These are phyloP conservation scores for Amblyteles armatorius DNA, from an alignment of 2,888 invertebrate genomes.

Conservation along the genomic window DNA sequence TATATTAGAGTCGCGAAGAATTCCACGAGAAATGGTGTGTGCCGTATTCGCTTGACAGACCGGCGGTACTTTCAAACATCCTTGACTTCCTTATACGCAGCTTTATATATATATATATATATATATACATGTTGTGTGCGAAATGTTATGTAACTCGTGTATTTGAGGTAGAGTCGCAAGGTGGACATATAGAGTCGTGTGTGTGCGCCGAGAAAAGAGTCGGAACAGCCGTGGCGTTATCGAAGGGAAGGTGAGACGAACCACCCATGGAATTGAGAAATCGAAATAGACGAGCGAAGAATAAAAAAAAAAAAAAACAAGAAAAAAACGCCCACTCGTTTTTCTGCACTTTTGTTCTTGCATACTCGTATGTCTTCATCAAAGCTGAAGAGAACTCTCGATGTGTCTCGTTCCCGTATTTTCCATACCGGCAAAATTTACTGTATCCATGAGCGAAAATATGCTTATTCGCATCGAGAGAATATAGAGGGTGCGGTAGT, in stretches of 20 bases:
- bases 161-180: constrained; percentile 21
- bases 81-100: constrained; percentile 82
- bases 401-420: background rate
- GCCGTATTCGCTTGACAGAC: constrained; percentile 46
- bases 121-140: constrained; percentile 66
- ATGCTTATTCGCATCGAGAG: constrained; percentile 31
- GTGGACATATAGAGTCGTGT: constrained; percentile 4
- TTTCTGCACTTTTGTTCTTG: background rate
- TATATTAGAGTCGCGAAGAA: constrained; percentile 33
- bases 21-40: constrained; percentile 57
- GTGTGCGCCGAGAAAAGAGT: constrained; percentile 13
- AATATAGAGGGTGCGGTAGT: background rate
- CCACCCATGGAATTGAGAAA: constrained; percentile 39
- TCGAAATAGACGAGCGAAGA: constrained; percentile 17
- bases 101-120: background rate
- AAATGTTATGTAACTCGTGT: constrained; percentile 79
- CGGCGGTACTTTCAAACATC: constrained; percentile 82
- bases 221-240: constrained; percentile 19
- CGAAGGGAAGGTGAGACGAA: constrained; percentile 21
- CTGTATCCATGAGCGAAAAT: constrained; percentile 30
- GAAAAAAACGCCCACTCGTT: constrained; percentile 20
- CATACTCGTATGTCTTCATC: background rate
- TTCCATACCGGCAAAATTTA: constrained; percentile 7
- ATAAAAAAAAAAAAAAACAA: background rate
- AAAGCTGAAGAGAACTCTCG: background rate